Percentiles rank a stretch among this genome's conserved stretches.
Conservation (phyloP, 2,113 vertebrate genomes). For the Charina bottae region DNA sequence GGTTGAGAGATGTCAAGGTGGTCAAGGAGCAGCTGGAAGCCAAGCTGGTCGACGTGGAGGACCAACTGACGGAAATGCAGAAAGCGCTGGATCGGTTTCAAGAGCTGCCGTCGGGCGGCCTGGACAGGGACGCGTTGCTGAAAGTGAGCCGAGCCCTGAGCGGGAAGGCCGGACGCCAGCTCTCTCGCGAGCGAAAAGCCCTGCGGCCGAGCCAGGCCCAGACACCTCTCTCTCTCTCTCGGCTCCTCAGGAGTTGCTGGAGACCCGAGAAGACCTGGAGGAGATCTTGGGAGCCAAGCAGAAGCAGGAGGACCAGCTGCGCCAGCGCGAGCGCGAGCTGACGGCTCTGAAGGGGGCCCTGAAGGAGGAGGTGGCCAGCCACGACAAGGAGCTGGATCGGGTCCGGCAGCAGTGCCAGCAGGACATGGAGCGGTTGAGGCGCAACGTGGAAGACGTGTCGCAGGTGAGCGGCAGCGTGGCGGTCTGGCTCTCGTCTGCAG, state of each 20-base stretch:
- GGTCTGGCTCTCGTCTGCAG: background rate
- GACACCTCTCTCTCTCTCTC: background rate
- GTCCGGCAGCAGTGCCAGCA: slow-evolving; percentile 85
- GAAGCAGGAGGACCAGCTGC: slow-evolving; percentile 83
- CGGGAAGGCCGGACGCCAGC: rapidly evolving
- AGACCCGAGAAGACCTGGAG: slow-evolving; percentile 82
- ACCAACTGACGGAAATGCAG: slow-evolving; percentile 80
- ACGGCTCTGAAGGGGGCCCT: slow-evolving; percentile 93
- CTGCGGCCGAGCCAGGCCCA: background rate
- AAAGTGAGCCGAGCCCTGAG: slow-evolving; percentile 43
- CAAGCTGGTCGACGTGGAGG: slow-evolving; percentile 75
- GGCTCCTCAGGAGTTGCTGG: slow-evolving; percentile 79
- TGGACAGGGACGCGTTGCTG: slow-evolving; percentile 25
- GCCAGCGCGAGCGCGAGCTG: slow-evolving; percentile 89
- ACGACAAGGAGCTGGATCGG: slow-evolving; percentile 92
- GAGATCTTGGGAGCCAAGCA: slow-evolving; percentile 75
- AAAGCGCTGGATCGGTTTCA: slow-evolving; percentile 79
- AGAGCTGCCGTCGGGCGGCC: background rate
- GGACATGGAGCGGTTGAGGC: slow-evolving; percentile 86
- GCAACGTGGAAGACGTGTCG: slow-evolving; percentile 85
- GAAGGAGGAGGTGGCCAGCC: slow-evolving; percentile 94
- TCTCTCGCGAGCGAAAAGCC: too few species aligned
- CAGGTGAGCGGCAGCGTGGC: slow-evolving; percentile 73
- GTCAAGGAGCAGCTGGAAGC: slow-evolving; percentile 74
- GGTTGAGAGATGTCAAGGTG: slow-evolving; percentile 74